Evolutionary conservation across 2,888 invertebrate species (phyloP).

Genomic region (Exocentrus adspersus): DNA sequence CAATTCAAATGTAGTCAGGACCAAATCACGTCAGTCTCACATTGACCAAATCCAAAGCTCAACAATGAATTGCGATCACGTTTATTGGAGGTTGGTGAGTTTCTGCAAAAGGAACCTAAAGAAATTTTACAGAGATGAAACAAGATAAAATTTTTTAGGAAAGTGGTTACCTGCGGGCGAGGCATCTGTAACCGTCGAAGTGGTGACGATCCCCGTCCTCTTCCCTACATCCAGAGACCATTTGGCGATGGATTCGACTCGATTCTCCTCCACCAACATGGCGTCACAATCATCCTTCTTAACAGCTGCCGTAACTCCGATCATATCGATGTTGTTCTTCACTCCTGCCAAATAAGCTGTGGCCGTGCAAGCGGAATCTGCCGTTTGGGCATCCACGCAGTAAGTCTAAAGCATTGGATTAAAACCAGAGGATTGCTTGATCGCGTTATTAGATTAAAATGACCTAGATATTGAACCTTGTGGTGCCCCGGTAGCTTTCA

Average conservation of each 20-base stretch:
- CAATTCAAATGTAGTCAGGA: too few relatives aligned
- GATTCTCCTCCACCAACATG: constrained; percentile 67
- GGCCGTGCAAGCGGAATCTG: constrained; percentile 85
- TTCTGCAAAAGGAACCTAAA: too few relatives aligned
- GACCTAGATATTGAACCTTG: too few relatives aligned
- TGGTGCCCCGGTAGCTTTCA: too few relatives aligned
- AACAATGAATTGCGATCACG: too few relatives aligned
- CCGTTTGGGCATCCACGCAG: constrained; percentile 76
- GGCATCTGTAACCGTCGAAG: constrained; percentile 82
- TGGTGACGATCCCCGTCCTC: constrained; percentile 77
- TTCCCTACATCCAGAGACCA: constrained; percentile 77
- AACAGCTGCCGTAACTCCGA: constrained; percentile 78
- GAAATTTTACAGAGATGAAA: too few relatives aligned
- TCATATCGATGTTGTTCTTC: constrained; percentile 79
- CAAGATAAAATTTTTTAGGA: too few relatives aligned
- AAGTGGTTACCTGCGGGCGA: constrained; percentile 74
- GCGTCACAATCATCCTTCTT: constrained; percentile 71
- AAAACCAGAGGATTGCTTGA: too few relatives aligned
- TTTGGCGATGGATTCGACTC: constrained; percentile 74
- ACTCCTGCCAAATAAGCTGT: constrained; percentile 84
- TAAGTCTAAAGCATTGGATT: not conserved
- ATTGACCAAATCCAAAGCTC: too few relatives aligned
- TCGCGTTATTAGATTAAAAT: too few relatives aligned
- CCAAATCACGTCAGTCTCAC: too few relatives aligned
- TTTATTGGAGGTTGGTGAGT: too few relatives aligned